Evolutionary conservation across 2,113 vertebrate genomes (phyloP), one percentile per base, ranked within the genome.

Genomic region (Blennius ocellaris): DNA sequence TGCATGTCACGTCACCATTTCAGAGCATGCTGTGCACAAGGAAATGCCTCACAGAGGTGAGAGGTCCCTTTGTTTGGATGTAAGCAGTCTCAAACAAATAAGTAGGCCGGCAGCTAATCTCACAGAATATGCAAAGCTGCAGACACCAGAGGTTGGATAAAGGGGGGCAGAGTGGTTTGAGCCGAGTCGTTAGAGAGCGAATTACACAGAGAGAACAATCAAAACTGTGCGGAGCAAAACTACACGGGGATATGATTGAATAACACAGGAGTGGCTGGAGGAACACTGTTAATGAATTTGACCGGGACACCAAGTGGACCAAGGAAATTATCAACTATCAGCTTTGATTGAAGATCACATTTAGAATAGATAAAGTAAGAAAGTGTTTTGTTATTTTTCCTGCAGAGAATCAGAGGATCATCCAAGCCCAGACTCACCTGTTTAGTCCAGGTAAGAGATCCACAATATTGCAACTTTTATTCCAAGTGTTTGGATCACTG

Each of bases 71-170:
- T 91, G 90, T 88, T 78, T 81, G 82, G 21, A n/a, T 40, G 50
- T 85, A 90, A 89, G 14, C 69, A 36, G 80, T 66, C 73, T 58
- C 58, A 61, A 73, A 79, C 66, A 84, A 83, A 87, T 85, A 78
- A 81, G 54, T 16, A 69, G 75, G 67, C 57, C 44, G n/a, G 57
- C 7, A 17, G 37, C 36, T 90, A 90, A 92, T 90, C 88, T 83
- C 59, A 45, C 49, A 30, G 66, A 89, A 85, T 88, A 87, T 90
- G 89, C 90, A 90, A 92, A 92, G 69, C 83, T 77, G 80, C 50
- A n/a, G 57, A n/a, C 75, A 50, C 6, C 76, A 41, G 62, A 39
- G 58, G 65, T 10, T 41, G 65, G 47, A 6, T 10, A 44, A 21
- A 55, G 11, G 40, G 12, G 5, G 12, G 5, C 14, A 6, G 21